Evolutionary conservation across 1,140 invertebrate species (phyloP).

Genomic region (Ostrea denselamellosa): DNA sequence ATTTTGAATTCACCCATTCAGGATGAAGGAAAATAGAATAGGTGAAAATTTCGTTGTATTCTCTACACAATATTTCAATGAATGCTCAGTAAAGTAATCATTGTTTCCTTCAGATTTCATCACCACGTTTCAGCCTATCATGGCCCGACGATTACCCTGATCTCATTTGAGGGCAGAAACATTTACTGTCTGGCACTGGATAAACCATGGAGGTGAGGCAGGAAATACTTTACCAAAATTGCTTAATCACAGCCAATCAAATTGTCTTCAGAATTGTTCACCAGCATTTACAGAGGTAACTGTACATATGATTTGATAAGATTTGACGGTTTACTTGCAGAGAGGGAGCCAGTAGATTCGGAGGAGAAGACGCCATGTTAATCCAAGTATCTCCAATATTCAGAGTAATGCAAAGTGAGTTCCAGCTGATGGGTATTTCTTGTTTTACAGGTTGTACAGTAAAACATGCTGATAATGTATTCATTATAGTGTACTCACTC

Average conservation of each 20-base stretch:
- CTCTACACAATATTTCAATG: neutral
- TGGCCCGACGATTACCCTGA: constrained; percentile 89
- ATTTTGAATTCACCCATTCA: no score
- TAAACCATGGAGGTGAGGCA: constrained; percentile 88
- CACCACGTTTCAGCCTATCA: constrained; percentile 92
- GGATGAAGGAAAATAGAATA: no score
- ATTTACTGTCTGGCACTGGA: constrained; percentile 88
- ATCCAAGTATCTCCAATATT: constrained; percentile 90
- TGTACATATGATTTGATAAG: neutral
- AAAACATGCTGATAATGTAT: no score
- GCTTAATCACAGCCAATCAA: no score
- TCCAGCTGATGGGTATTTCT: no score
- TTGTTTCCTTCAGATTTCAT: constrained; percentile 82
- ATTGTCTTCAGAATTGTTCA: no score
- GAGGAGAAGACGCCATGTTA: constrained; percentile 87
- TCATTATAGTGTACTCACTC: no score
- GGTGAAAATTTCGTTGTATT: no score
- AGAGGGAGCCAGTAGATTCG: constrained; percentile 81
- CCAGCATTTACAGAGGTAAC: no score
- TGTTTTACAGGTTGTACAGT: no score
- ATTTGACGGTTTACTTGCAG: constrained; percentile 57
- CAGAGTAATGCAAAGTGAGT: constrained; percentile 81
- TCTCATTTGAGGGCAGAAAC: constrained; percentile 85
- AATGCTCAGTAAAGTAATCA: neutral
- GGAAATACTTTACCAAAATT: neutral